Evolutionary conservation across 2,888 invertebrate genomes (phyloP), one percentile per base, ranked within the genome.

Genomic region (Melolontha melolontha): DNA sequence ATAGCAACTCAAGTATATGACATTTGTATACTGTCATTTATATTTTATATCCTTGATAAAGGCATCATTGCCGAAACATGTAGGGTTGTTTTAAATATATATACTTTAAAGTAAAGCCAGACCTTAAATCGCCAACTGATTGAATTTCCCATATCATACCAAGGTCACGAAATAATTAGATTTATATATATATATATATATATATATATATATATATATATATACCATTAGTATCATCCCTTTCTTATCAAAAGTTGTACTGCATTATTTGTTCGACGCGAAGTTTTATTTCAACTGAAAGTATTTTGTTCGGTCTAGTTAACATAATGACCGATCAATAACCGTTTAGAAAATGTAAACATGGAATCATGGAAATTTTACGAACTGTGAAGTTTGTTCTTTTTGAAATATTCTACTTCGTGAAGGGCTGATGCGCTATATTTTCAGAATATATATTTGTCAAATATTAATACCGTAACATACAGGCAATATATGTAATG

Each of bases 351-450:
- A 40, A 44, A 59, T 44, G 42, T 59, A 59, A 59, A 44, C 44
- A 44, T 44, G 44, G 29, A 34, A n/a, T n/a, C n/a, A n/a, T n/a
- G n/a, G n/a, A n/a, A 42, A 44, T 44, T 59, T 59, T 59, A 59
- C 44, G 44, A 59, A 27, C 59, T 34, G 59, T 12, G 5, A 59
- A 59, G 29, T 59, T 59, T 44, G 14, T 59, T 27, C 11, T 44
- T 54, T n/a, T n/a, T 12, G 8, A 16, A 59, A 59, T 59, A 44
- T 59, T 59, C 29, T 44, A 42, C 22, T 57, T 42, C 42, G 17
- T 17, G 27, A 40, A 10, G 6, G 7, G 41, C 17, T 17, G n/a
- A n/a, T n/a, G n/a, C n/a, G n/a, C 34, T 7, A 16, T 55, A 12
- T 40, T 12, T 27, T 42, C 29, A 59, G 29, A 44, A 44, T 42